Evolutionary conservation across 2,113 vertebrate genomes (phyloP).

Genomic region (Peromyscus polionotus): DNA sequence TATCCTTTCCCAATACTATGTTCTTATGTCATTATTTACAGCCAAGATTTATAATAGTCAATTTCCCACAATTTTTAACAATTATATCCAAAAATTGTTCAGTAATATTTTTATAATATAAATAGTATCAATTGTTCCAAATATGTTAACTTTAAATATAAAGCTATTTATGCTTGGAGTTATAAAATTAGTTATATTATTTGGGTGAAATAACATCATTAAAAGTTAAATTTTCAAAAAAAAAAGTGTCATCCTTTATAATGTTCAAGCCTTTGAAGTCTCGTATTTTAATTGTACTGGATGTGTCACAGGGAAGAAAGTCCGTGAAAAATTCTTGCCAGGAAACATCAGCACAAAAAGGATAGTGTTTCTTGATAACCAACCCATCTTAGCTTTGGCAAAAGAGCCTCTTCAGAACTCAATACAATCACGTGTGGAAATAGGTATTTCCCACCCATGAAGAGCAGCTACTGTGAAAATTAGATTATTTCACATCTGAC

Average conservation of each 20-base stretch:
- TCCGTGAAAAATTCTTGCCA: neutral
- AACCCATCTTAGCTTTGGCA: neutral
- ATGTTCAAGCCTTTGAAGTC: neutral
- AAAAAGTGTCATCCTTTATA: constrained; percentile 13
- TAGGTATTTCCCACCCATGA: neutral
- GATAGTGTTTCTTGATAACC: neutral
- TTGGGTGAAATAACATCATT: constrained; percentile 10
- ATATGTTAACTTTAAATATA: constrained; percentile 37
- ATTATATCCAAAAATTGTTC: neutral
- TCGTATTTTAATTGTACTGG: neutral
- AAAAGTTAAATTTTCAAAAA: neutral
- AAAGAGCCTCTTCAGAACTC: constrained; percentile 38
- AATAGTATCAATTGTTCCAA: neutral
- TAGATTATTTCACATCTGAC: neutral
- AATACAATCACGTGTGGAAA: constrained; percentile 11
- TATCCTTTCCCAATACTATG: neutral
- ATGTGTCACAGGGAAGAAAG: neutral
- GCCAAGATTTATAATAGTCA: neutral
- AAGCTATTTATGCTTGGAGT: neutral
- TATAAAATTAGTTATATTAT: constrained; percentile 2
- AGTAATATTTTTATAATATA: constrained; percentile 2
- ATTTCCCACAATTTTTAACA: neutral
- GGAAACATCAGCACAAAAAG: constrained; percentile 34
- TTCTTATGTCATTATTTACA: neutral
- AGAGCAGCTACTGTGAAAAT: constrained; percentile 26